phyloP scores from a whole-genome alignment of 2,888 invertebrate genomes.

The Callyntrura sp. region DNA sequence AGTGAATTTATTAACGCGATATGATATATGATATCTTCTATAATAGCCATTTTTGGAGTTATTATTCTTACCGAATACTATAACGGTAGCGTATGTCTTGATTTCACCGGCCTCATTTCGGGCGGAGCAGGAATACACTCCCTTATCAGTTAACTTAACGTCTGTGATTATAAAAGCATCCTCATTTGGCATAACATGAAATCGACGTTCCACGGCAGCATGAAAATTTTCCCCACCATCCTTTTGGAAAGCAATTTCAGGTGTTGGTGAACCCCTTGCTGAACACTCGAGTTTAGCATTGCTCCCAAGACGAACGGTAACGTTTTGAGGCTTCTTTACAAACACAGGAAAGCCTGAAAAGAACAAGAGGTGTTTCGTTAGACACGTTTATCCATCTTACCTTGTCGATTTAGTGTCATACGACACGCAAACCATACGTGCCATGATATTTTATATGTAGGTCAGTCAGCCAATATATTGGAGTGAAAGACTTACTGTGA shows the following conservation, averaged over 20 bases:
- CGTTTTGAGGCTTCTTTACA: slow-evolving; percentile 92
- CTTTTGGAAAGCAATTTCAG: slow-evolving; percentile 96
- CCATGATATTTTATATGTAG: neutral
- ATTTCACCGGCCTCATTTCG: slow-evolving; percentile 95
- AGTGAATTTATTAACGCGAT: too few relatives aligned
- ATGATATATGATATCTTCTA: too few relatives aligned
- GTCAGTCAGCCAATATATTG: too few relatives aligned
- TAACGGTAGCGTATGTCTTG: slow-evolving; percentile 93
- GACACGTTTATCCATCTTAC: too few relatives aligned
- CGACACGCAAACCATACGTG: neutral
- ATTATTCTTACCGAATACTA: slow-evolving; percentile 88
- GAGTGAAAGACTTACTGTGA: slow-evolving; percentile 88
- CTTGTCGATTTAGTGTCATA: neutral
- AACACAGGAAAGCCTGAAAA: slow-evolving; percentile 93
- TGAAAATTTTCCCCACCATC: slow-evolving; percentile 98
- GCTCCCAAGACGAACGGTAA: slow-evolving; percentile 93
- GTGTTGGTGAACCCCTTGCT: slow-evolving; percentile 94
- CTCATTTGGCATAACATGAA: slow-evolving; percentile 93
- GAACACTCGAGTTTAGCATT: slow-evolving; percentile 96
- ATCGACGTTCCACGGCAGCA: slow-evolving; percentile 93
- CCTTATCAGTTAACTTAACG: slow-evolving; percentile 95
- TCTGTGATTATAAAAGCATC: slow-evolving; percentile 97
- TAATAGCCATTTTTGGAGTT: too few relatives aligned
- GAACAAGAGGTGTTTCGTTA: neutral
- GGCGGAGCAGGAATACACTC: slow-evolving; percentile 97